Evolutionary conservation across 2,888 invertebrate genomes (phyloP).

Genomic region (Orthonevra nobilis): DNA sequence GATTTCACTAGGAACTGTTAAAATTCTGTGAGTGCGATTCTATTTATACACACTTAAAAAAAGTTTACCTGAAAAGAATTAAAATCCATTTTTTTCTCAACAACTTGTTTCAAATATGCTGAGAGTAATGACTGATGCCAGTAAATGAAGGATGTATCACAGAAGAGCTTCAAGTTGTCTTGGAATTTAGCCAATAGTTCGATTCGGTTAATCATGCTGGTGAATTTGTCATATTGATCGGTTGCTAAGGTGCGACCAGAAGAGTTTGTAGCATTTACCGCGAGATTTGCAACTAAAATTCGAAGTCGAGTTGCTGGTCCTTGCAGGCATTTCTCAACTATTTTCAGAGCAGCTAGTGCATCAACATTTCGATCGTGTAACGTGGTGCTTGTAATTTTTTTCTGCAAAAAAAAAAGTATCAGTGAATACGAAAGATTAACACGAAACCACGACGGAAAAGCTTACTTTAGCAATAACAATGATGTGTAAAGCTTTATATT

Average conservation of each 20-base stretch:
- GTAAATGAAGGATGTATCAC: slow-evolving; percentile 89
- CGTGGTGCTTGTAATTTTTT: slow-evolving; percentile 83
- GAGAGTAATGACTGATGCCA: slow-evolving; percentile 90
- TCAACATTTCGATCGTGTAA: slow-evolving; percentile 85
- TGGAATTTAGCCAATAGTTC: slow-evolving; percentile 84
- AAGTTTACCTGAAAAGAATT: slow-evolving; percentile 75
- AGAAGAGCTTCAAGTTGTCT: slow-evolving; percentile 82
- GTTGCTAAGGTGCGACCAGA: slow-evolving; percentile 80
- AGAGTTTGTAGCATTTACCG: slow-evolving; percentile 85
- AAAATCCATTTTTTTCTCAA: slow-evolving; percentile 85
- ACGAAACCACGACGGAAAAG: no score
- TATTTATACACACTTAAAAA: not conserved
- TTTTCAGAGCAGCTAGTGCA: slow-evolving; percentile 87
- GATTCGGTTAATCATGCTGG: slow-evolving; percentile 84
- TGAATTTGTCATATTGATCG: slow-evolving; percentile 84
- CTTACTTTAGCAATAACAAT: slow-evolving; percentile 85
- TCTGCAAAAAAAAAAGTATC: slow-evolving; percentile 79
- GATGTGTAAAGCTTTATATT: slow-evolving; percentile 86
- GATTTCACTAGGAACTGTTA: slow-evolving; percentile 81
- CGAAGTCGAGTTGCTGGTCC: slow-evolving; percentile 85
- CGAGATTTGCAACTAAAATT: slow-evolving; percentile 84
- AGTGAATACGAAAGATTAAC: slow-evolving; percentile 43
- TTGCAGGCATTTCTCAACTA: slow-evolving; percentile 86
- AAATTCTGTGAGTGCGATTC: slow-evolving; percentile 45
- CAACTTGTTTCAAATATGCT: slow-evolving; percentile 87